Conservation (phyloP, 1,140 invertebrate species). For the Copidosoma floridanum region DNA sequence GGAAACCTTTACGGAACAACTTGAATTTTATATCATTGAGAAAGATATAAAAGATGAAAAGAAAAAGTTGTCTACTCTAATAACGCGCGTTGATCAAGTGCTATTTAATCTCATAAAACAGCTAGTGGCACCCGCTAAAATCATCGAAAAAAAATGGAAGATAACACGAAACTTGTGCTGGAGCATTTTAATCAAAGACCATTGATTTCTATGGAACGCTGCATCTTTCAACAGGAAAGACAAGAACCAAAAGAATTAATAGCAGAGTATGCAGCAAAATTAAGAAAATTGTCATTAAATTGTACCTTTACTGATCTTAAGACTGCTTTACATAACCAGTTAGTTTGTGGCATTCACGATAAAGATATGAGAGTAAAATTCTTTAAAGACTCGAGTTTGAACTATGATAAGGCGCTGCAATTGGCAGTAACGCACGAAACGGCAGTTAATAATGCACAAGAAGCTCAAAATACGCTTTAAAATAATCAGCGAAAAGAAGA, state of each 20-base stretch:
- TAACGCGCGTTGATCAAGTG: not conserved
- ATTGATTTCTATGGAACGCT: constrained; percentile 7
- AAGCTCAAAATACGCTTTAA: too few relatives aligned
- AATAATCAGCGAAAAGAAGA: not conserved
- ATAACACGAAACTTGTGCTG: not conserved
- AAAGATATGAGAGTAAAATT: not conserved
- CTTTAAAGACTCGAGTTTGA: constrained; percentile 1
- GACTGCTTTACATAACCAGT: constrained; percentile 1
- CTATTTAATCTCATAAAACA: constrained; percentile 8
- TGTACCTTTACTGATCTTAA: constrained; percentile 11
- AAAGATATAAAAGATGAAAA: constrained; percentile 1
- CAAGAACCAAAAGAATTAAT: constrained; percentile 8
- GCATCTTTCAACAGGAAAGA: constrained; percentile 5
- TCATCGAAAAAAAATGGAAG: constrained; percentile 5
- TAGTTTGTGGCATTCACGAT: constrained; percentile 2
- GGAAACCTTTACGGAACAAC: constrained; percentile 12
- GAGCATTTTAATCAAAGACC: constrained; percentile 8
- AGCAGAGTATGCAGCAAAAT: constrained; percentile 10
- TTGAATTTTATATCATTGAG: constrained; percentile 3
- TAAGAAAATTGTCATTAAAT: constrained; percentile 11
- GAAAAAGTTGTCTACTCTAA: not conserved
- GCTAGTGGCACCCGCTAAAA: constrained; percentile 4
- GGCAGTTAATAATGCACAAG: constrained; percentile 1
- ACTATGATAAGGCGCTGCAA: not conserved
- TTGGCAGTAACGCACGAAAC: not conserved